A percentile compares a stretch with the other conserved stretches of the same genome.
Evolutionary conservation across 2,888 invertebrate genomes (phyloP).

Genomic region (Drosophila lutescens): DNA sequence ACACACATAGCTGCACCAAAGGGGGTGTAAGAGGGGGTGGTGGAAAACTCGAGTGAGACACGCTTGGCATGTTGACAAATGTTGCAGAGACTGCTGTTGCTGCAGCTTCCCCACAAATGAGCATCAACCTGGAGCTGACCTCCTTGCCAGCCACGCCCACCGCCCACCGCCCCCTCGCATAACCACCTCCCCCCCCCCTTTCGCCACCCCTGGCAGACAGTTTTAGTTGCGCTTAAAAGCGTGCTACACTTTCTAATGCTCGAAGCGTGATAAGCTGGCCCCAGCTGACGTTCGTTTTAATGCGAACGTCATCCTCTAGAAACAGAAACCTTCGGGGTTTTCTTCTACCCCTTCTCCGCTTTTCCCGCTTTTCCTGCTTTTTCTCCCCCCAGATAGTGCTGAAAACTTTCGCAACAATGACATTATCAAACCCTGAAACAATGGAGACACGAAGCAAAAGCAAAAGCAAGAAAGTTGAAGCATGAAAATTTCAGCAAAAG

Average conservation of each 20-base stretch:
- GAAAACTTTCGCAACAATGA: constrained; percentile 63
- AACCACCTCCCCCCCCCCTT: neutral
- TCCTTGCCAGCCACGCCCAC: constrained; percentile 31
- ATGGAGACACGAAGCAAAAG: constrained; percentile 15
- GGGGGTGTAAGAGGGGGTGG: constrained; percentile 25
- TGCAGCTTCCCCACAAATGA: constrained; percentile 65
- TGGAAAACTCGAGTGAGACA: constrained; percentile 53
- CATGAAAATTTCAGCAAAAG: constrained; percentile 37
- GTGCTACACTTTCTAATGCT: constrained; percentile 71
- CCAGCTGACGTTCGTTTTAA: constrained; percentile 75
- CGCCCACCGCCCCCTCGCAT: too few species aligned
- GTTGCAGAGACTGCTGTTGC: constrained; percentile 54
- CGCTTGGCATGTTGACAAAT: constrained; percentile 80
- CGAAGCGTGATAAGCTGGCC: constrained; percentile 57
- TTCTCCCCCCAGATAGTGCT: constrained; percentile 20
- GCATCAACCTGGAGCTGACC: constrained; percentile 72
- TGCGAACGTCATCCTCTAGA: constrained; percentile 65
- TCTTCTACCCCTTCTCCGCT: neutral
- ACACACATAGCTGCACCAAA: constrained; percentile 26
- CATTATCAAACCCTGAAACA: constrained; percentile 57
- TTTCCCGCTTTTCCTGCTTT: neutral
- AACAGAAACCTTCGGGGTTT: constrained; percentile 17
- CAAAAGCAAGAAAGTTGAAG: constrained; percentile 24
- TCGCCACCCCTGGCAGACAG: constrained; percentile 45
- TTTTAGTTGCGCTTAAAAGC: constrained; percentile 73